Conservation (phyloP, 2,113 vertebrate genomes). For the Pomatostomus ruficeps region DNA sequence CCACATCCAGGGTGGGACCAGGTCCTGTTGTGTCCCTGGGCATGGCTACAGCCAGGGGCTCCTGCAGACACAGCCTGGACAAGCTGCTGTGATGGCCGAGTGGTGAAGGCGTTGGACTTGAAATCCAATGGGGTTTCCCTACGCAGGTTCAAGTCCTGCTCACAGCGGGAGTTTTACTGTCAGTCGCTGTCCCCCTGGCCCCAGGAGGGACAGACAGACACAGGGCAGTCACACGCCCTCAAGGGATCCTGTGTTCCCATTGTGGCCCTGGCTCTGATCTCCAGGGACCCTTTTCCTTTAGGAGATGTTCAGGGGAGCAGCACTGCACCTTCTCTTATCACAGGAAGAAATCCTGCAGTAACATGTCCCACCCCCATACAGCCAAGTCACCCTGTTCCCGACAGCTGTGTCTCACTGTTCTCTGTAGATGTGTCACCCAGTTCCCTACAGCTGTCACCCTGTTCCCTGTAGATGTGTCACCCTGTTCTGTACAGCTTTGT, state of each 20-base stretch:
- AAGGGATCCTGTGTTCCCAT: accelerated
- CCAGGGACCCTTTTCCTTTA: not conserved
- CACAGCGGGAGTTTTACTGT: conserved; percentile 6
- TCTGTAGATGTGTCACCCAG: too few species aligned
- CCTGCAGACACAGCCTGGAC: accelerated
- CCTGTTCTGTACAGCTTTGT: not conserved
- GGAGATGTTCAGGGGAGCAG: not conserved
- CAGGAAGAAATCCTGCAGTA: not conserved
- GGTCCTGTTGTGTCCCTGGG: not conserved
- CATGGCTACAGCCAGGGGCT: not conserved
- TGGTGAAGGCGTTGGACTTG: conserved; percentile 13
- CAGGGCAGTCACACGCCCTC: accelerated
- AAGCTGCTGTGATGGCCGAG: not conserved
- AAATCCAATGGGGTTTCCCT: not conserved
- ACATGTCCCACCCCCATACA: too few species aligned
- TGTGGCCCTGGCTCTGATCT: too few species aligned
- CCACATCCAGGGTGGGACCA: accelerated
- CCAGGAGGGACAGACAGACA: accelerated
- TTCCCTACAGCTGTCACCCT: not conserved
- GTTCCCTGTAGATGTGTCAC: not conserved
- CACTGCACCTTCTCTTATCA: not conserved
- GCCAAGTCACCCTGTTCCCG: not conserved
- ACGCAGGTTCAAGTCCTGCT: conserved; percentile 20
- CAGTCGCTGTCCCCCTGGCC: not conserved
- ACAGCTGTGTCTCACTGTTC: not conserved